These are phyloP conservation scores for Dipodomys spectabilis DNA, from an alignment of 2,113 vertebrate genomes.

Conservation along the genomic window DNA sequence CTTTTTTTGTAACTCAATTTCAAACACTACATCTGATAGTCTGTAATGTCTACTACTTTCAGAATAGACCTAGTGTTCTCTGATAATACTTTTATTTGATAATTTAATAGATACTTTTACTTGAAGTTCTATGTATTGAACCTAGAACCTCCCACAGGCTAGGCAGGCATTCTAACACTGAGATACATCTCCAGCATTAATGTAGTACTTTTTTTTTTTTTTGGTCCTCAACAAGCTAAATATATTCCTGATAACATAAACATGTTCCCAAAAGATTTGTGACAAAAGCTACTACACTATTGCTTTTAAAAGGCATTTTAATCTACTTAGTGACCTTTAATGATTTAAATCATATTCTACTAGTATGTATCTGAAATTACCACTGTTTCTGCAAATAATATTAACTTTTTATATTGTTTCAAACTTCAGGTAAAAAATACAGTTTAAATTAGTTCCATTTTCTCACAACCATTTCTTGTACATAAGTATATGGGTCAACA, in stretches of 20 bases:
- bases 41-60: not conserved
- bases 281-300: not conserved
- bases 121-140: no score
- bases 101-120: no score
- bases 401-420: not conserved
- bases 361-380: not conserved
- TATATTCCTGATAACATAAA: not conserved
- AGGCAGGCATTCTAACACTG: no score
- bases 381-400: not conserved
- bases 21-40: not conserved
- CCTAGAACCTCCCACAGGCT: no score
- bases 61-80: not conserved
- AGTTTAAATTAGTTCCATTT: not conserved
- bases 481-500: not conserved
- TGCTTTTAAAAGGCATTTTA: slow-evolving; percentile 11
- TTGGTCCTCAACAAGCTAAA: not conserved
- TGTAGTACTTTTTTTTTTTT: not conserved
- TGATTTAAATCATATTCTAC: not conserved
- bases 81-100: not conserved
- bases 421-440: not conserved
- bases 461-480: not conserved
- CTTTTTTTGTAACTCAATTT: not conserved
- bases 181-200: no score
- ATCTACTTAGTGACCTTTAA: not conserved
- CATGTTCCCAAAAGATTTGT: not conserved